These are phyloP conservation scores for Maconellicoccus hirsutus DNA, from an alignment of 1,140 invertebrate species.

Conservation along the genomic window DNA sequence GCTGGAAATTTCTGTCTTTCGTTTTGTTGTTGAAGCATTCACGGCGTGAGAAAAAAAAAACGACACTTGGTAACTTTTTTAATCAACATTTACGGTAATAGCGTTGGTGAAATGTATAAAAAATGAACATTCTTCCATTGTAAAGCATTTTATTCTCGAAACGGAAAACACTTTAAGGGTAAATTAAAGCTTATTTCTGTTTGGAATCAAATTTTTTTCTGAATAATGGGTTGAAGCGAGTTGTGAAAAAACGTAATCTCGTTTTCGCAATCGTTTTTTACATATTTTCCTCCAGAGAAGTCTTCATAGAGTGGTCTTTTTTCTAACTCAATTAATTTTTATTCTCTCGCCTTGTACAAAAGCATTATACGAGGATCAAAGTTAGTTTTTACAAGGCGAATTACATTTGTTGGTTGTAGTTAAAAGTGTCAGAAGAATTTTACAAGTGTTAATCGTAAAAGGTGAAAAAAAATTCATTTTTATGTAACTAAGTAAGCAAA, in stretches of 20 bases:
- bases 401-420: no score
- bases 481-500: no score
- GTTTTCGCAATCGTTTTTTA: not conserved
- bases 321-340: not conserved
- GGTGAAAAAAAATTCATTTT: no score
- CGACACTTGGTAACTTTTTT: not conserved
- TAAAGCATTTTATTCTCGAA: not conserved
- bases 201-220: not conserved
- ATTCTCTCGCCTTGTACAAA: not conserved
- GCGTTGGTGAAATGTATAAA: not conserved
- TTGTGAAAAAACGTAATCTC: not conserved
- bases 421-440: no score
- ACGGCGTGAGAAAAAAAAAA: no score
- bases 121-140: not conserved
- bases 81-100: constrained; percentile 4
- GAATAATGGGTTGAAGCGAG: not conserved
- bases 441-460: no score
- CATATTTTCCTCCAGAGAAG: not conserved
- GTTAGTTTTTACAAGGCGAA: no score
- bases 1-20: no score
- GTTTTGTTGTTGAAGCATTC: no score
- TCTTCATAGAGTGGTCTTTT: not conserved
- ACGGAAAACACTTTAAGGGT: not conserved
- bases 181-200: constrained; percentile 1
- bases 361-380: no score